phyloP scores from a whole-genome alignment of 2,797 vertebrate genomes.

The Perodicticus potto region DNA sequence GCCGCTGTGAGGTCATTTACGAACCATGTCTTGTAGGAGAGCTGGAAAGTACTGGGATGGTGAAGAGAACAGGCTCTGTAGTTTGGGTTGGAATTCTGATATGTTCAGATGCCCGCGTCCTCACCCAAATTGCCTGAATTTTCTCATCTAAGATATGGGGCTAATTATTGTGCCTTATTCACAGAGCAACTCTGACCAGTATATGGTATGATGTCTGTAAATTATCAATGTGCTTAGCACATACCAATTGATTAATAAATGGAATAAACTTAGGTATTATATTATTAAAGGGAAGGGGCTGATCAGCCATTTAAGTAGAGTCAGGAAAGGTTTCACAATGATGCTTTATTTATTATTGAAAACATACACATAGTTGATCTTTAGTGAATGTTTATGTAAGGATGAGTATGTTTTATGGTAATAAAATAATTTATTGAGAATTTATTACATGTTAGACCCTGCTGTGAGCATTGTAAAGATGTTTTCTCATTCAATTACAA shows the following conservation, averaged over 20 bases:
- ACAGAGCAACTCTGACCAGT: not conserved
- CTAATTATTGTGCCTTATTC: not conserved
- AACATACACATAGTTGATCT: not conserved
- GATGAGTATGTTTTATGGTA: not conserved
- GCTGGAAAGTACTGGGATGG: fast-evolving
- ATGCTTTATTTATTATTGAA: not conserved
- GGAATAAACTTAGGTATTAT: not conserved
- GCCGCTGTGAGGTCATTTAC: not conserved
- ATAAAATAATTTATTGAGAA: not conserved
- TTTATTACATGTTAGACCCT: not conserved
- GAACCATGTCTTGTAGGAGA: not conserved
- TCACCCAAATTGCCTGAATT: not conserved
- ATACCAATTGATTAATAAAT: slow-evolving; percentile 3
- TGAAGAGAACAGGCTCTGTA: not conserved
- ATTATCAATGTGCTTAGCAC: not conserved
- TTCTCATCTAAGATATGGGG: not conserved
- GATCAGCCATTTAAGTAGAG: not conserved
- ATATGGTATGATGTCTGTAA: not conserved
- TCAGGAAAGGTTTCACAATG: not conserved
- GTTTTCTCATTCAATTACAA: not conserved
- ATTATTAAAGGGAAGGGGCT: not conserved
- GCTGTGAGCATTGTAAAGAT: not conserved
- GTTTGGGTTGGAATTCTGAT: not conserved
- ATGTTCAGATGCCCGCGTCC: not conserved
- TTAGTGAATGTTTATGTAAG: not conserved